phyloP scores from a whole-genome alignment of 2,888 invertebrate genomes.

The Parapristionchus giblindavisi region DNA sequence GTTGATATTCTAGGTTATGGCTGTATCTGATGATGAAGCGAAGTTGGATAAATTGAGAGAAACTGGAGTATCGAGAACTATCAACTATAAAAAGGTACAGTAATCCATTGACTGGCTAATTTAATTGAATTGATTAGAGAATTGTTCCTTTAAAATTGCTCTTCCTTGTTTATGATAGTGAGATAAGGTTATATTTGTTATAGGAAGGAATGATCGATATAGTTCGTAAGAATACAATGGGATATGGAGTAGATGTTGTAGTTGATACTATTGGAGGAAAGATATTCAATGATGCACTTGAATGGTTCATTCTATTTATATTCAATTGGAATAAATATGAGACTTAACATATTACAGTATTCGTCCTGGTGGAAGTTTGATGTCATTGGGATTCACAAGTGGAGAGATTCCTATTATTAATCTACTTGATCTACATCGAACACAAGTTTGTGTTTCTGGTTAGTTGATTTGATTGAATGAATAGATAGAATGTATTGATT shows the following conservation, averaged over 20 bases:
- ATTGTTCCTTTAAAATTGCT: neutral
- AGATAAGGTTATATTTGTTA: neutral
- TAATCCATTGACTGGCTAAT: neutral
- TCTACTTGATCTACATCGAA: slow-evolving; percentile 64
- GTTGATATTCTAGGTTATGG: slow-evolving; percentile 75
- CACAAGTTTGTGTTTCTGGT: slow-evolving; percentile 47
- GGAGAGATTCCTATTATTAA: slow-evolving; percentile 73
- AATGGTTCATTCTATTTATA: slow-evolving; percentile 73
- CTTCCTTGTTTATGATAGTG: neutral
- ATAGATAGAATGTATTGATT: neutral
- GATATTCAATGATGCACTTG: slow-evolving; percentile 75
- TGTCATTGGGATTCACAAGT: slow-evolving; percentile 74
- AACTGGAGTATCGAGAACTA: slow-evolving; percentile 77
- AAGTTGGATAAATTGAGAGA: slow-evolving; percentile 75
- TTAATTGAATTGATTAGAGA: neutral
- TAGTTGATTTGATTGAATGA: neutral
- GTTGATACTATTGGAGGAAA: slow-evolving; percentile 78
- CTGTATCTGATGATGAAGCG: slow-evolving; percentile 78
- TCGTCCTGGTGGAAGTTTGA: slow-evolving; percentile 74
- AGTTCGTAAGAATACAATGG: slow-evolving; percentile 75
- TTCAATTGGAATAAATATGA: neutral
- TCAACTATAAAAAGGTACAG: slow-evolving; percentile 74
- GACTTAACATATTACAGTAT: slow-evolving; percentile 71
- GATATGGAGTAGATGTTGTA: slow-evolving; percentile 77
- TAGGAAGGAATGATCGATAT: slow-evolving; percentile 73